Conservation (phyloP, 1,140 invertebrate genomes). For the Temnothorax curvispinosus region DNA sequence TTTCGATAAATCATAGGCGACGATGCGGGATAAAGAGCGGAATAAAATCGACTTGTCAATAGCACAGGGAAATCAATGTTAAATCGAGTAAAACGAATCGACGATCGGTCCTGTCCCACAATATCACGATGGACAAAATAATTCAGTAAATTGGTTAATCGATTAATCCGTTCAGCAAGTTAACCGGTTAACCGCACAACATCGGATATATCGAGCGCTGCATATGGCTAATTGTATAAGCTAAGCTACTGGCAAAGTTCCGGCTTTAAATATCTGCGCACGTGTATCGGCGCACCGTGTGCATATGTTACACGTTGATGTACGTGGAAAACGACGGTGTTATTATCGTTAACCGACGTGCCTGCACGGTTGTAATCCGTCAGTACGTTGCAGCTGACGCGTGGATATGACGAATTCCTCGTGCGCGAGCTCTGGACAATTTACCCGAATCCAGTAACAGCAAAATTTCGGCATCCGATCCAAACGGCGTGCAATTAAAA, state of each 20-base stretch:
- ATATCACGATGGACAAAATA: conserved; percentile 16
- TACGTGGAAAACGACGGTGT: conserved; percentile 45
- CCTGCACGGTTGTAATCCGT: conserved; percentile 52
- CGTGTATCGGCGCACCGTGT: background rate
- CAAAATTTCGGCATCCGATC: conserved; percentile 17
- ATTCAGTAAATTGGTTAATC: conserved; percentile 41
- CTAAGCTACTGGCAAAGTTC: conserved; percentile 44
- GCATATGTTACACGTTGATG: conserved; percentile 5
- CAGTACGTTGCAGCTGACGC: conserved; percentile 60
- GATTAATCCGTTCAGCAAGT: conserved; percentile 33
- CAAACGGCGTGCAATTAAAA: conserved; percentile 16
- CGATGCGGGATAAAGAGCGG: conserved; percentile 3
- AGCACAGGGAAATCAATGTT: conserved; percentile 4
- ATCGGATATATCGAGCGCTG: conserved; percentile 6
- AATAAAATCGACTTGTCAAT: conserved; percentile 29
- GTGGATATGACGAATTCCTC: conserved; percentile 57
- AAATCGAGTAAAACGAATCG: conserved; percentile 10
- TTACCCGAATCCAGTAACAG: background rate
- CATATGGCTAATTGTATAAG: conserved; percentile 38
- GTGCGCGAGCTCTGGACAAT: conserved; percentile 32
- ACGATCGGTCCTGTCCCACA: background rate
- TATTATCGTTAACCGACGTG: conserved; percentile 61
- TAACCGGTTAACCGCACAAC: conserved; percentile 43
- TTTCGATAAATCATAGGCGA: conserved; percentile 37
- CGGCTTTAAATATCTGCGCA: conserved; percentile 22